Conservation (phyloP, 2,797 vertebrate genomes). For the Orientallactaga sibirica region DNA sequence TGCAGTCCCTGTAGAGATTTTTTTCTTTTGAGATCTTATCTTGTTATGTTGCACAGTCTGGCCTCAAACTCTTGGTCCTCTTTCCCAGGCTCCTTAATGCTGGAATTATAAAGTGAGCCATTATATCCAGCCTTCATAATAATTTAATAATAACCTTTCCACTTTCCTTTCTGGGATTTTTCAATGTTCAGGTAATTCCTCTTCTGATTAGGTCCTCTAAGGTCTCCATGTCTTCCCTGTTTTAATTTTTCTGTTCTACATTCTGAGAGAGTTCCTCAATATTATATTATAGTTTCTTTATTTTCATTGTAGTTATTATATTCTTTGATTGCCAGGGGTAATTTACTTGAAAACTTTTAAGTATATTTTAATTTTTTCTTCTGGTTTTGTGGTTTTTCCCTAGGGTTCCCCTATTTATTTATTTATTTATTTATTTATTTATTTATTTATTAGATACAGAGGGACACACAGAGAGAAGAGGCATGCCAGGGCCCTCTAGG, state of each 20-base stretch:
- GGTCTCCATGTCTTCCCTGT: background rate
- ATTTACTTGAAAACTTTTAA: background rate
- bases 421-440: no score
- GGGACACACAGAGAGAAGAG: no score
- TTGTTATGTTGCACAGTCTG: background rate
- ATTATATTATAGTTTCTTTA: background rate
- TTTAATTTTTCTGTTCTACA: background rate
- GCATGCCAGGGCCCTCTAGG: no score
- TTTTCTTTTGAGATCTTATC: background rate
- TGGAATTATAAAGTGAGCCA: background rate
- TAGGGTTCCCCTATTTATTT: background rate
- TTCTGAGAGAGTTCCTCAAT: conserved; percentile 8
- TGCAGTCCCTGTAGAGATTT: background rate
- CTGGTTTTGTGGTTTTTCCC: background rate
- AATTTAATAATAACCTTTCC: background rate
- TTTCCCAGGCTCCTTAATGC: background rate
- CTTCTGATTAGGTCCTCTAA: background rate
- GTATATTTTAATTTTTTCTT: background rate
- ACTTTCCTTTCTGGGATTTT: no score
- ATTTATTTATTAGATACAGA: no score
- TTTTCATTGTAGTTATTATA: background rate
- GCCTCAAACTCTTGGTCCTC: background rate
- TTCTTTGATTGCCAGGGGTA: conserved; percentile 4
- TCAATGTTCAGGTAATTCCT: background rate
- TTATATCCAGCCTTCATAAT: background rate